Base-by-base conservation (phyloP, 92 coral and sea anemone species). In the Pocillopora meandrina region DNA sequence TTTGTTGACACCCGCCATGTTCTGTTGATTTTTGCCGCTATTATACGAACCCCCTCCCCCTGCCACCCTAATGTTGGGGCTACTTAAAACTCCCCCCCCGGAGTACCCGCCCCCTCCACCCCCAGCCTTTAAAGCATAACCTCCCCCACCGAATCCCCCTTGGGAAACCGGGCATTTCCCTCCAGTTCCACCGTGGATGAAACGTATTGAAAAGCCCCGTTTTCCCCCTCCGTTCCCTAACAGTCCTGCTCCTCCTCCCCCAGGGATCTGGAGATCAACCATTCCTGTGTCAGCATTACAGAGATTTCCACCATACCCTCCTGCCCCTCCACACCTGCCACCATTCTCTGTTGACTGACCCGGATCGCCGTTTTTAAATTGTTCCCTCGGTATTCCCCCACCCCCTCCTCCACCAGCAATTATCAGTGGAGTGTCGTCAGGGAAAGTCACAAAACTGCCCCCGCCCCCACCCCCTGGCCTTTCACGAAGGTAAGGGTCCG, bases 341-440 rank as follows among this genome's bases (percentile, higher is more conserved):
- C 65, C 65, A 7, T 16, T n/a, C 65, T 17, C 65, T 5, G 79
- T 74, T 18, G 65, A 78, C 79, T 87, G 92, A 23, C 98, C 98
- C 1, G 92, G 88, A 20, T 92, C 98, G 49, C 95, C 98, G 81
- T 92, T 87, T n/a, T 81, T 82, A 35, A 33, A 35, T 21, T 71
- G 9, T 9, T 71, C 55, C 31, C 12, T 5, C 13, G 75, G 4
- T 60, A 70, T 73, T 1, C 98, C 98, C 14, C 98, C 98, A 11
- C 93, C 98, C 59, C 95, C 98, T 23, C 98, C 98, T 52, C 98
- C 98, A 12, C 95, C 98, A 1, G 95, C 94, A 82, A 92, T 80
- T 14, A 94, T 56, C 36, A 94, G 76, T n/a, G 92, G 92, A 35
- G 62, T 62, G 70, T 76, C 68, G 74, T 85, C 68, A 35, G 10